Evolutionary conservation across 2,113 vertebrate genomes (phyloP).

Genomic region (Bos javanicus): DNA sequence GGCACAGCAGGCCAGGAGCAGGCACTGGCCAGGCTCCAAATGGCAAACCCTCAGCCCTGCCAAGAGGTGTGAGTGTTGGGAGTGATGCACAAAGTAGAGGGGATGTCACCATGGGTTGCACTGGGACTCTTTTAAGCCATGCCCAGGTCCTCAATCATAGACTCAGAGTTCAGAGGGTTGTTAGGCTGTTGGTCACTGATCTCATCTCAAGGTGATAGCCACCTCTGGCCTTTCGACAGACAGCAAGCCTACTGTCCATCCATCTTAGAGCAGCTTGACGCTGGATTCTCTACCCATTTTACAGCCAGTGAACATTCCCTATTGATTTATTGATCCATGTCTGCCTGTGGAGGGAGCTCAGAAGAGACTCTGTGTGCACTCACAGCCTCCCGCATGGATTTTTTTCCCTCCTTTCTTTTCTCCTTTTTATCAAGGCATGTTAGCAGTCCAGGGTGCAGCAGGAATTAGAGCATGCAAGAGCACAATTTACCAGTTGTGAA

Average conservation of each 20-base stretch:
- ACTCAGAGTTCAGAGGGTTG: constrained; percentile 81
- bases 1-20: constrained; percentile 84
- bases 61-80: not conserved
- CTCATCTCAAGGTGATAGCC: constrained; percentile 88
- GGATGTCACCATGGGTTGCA: not conserved
- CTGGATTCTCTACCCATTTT: constrained; percentile 92
- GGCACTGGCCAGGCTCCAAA: constrained; percentile 53
- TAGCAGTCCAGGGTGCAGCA: constrained; percentile 84
- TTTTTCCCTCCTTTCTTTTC: constrained; percentile 81
- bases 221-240: constrained; percentile 86
- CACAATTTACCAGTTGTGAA: constrained; percentile 85
- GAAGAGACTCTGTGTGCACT: constrained; percentile 90
- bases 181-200: constrained; percentile 78
- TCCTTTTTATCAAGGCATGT: constrained; percentile 85
- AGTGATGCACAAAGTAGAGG: not conserved
- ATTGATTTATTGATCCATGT: constrained; percentile 98
- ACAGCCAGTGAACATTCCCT: constrained; percentile 96
- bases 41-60: constrained; percentile 59
- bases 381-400: constrained; percentile 88
- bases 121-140: constrained; percentile 70
- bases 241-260: constrained; percentile 88
- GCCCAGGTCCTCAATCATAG: constrained; percentile 84
- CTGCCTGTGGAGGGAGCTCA: constrained; percentile 92
- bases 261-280: constrained; percentile 93
- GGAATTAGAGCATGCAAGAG: constrained; percentile 92